Percentiles rank a stretch among this genome's conserved stretches.
These are phyloP conservation scores for Schizopygopsis pylzovi DNA, from an alignment of 2,797 vertebrate genomes.

Conservation along the genomic window DNA sequence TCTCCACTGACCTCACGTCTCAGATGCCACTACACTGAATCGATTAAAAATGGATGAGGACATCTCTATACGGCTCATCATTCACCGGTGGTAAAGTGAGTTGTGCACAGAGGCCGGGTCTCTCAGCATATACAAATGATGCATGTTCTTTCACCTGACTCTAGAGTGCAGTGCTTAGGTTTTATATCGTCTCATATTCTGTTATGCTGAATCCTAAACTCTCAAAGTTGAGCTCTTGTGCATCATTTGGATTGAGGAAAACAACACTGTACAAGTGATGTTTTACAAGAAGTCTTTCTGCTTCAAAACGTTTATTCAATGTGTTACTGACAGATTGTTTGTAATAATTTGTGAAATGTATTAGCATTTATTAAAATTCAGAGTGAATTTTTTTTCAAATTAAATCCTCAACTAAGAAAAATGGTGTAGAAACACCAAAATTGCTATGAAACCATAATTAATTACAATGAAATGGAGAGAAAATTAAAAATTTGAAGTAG, in stretches of 20 bases:
- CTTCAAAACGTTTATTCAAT: not conserved
- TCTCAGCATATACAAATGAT: conserved; percentile 16
- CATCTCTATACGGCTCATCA: conserved; percentile 67
- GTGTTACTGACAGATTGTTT: not conserved
- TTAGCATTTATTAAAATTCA: not conserved
- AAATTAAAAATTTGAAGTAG: too few species aligned
- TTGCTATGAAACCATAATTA: not conserved
- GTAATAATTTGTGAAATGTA: not conserved
- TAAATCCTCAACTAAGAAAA: not conserved
- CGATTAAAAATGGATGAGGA: conserved; percentile 77
- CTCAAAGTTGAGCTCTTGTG: not conserved
- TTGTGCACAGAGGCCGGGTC: conserved; percentile 22
- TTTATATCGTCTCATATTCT: not conserved
- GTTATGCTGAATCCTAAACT: not conserved
- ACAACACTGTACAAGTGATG: not conserved
- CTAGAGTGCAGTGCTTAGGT: conserved; percentile 17
- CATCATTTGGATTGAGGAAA: not conserved
- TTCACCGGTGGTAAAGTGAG: conserved; percentile 39
- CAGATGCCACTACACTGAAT: conserved; percentile 66
- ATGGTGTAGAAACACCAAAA: not conserved
- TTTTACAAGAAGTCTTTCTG: not conserved
- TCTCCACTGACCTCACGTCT: conserved; percentile 67
- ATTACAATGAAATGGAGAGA: not conserved
- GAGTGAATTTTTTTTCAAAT: not conserved
- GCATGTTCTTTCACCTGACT: conserved; percentile 41